Evolutionary conservation across 2,888 invertebrate species (phyloP), one percentile per base, ranked within the genome.

Genomic region (Archaeoteleia sp.): DNA sequence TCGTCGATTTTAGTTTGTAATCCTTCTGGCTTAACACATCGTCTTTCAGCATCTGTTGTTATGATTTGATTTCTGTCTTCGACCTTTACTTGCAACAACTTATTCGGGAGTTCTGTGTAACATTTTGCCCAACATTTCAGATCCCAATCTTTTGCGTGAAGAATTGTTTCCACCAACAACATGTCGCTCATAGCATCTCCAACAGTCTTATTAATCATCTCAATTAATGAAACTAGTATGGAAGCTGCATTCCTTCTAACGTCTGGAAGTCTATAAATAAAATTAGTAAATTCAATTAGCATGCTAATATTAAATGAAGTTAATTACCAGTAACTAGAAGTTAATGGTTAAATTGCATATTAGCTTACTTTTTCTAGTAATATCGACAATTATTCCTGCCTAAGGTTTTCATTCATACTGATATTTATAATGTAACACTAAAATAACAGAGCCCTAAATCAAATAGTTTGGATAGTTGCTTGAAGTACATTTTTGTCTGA

Each of bases 151-250:
- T 91, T 91, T 1, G 91, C 90, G 74, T 92, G 91, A 14, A 99
- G 88, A 45, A 98, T 93, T 0, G 93, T 91, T 86, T 99, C 99
- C 0, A 98, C 97, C 2, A 97, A 85, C 58, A 99, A 88, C 90
- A 99, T 89, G 82, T 98, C 98, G 0, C 98, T 96, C 49, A 99
- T 91, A 1, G 98, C 98, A 87, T 99, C 99, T 0, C 99, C 99
- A 0, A 98, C 95, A 0, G 95, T 93, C 86, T 97, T 96, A 85
- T 97, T 98, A 8, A 96, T 95, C 77, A 97, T 88, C 83, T 96
- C 92, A 66, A 96, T 92, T 49, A 95, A 87, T 72, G 89, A 87
- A 1, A 89, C 82, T 6, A 97, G 86, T 13, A 89, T 88, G 25
- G 87, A 86, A 0, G 93, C 92, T 1, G 92, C 90, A 42, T 32